Percentiles rank a stretch among this genome's conserved stretches.
These are phyloP conservation scores for Anthoscopus minutus DNA, from an alignment of 2,113 vertebrate genomes.

Conservation along the genomic window DNA sequence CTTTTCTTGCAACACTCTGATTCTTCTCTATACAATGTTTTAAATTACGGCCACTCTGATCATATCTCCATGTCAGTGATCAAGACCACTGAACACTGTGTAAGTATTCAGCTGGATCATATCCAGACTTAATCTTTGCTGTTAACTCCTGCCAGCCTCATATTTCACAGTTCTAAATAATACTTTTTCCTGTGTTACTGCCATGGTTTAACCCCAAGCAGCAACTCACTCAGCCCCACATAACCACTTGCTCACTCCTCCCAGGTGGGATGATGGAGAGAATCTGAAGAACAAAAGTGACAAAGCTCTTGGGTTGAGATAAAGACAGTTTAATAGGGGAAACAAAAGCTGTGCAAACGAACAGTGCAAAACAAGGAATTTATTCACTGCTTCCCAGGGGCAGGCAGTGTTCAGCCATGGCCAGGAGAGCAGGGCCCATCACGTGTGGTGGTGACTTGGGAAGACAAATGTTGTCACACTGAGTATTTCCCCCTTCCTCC, in stretches of 20 bases:
- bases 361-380: neutral
- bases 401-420: neutral
- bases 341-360: neutral
- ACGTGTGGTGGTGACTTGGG: neutral
- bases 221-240: neutral
- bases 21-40: neutral
- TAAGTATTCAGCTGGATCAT: neutral
- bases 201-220: neutral
- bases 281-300: neutral
- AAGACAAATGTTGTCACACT: neutral
- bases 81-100: neutral
- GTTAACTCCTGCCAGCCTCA: neutral
- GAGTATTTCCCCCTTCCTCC: neutral
- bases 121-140: neutral
- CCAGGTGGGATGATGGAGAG: neutral
- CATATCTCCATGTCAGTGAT: neutral
- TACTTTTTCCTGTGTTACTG: neutral
- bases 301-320: neutral
- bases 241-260: neutral
- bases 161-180: neutral
- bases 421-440: neutral
- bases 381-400: neutral
- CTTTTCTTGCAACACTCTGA: neutral
- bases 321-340: neutral
- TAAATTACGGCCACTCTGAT: neutral